Conservation (phyloP, 1,140 invertebrate species). For the Melanaphis sacchari region DNA sequence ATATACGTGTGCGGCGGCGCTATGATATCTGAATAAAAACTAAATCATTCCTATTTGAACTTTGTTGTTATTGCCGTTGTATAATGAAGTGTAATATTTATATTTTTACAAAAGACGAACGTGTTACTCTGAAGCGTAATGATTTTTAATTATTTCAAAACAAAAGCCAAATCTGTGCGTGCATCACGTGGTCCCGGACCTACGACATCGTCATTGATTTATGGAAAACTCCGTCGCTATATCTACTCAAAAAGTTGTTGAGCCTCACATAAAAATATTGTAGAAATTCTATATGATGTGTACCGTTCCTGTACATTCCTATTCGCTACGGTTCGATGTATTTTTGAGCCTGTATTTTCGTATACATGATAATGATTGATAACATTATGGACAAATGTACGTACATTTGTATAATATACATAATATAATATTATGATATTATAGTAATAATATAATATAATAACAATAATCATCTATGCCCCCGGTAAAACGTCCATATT, state of each 20-base stretch:
- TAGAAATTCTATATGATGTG: background rate
- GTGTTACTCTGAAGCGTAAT: background rate
- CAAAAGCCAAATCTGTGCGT: background rate
- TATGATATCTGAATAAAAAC: background rate
- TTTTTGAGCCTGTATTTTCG: slow-evolving; percentile 3
- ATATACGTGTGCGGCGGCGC: no score
- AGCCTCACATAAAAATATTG: background rate
- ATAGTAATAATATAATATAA: no score
- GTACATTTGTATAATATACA: background rate
- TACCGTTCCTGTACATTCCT: background rate
- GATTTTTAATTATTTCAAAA: background rate
- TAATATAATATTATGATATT: background rate
- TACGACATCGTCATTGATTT: background rate
- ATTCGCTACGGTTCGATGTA: background rate
- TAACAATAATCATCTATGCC: background rate
- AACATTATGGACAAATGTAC: background rate
- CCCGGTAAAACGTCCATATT: background rate
- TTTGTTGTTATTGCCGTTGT: background rate
- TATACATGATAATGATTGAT: background rate
- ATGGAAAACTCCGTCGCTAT: background rate
- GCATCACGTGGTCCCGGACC: background rate
- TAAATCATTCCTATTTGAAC: background rate
- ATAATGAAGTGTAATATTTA: background rate
- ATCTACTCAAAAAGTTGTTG: background rate
- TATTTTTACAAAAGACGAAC: background rate